These are phyloP conservation scores for Leptoclinus maculatus DNA, from an alignment of 2,797 vertebrate species.

Conservation along the genomic window DNA sequence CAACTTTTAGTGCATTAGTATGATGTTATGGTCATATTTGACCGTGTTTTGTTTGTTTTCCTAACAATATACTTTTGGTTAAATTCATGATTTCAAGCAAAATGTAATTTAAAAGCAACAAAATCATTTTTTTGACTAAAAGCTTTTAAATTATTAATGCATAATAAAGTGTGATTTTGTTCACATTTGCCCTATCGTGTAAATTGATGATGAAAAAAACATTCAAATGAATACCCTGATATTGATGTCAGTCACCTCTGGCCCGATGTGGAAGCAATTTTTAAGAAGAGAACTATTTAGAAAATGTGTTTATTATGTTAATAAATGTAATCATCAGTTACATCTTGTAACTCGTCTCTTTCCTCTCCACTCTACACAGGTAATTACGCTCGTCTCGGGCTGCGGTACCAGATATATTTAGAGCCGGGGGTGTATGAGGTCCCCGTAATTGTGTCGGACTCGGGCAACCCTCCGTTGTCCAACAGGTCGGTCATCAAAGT, in stretches of 20 bases:
- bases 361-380: conserved; percentile 74
- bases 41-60: too few species aligned
- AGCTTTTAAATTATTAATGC: background rate
- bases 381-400: conserved; percentile 90
- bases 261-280: background rate
- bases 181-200: background rate
- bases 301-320: background rate
- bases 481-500: conserved; percentile 93
- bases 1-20: background rate
- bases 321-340: background rate
- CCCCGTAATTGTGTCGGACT: conserved; percentile 92
- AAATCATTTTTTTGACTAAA: background rate
- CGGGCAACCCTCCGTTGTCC: conserved; percentile 93
- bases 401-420: conserved; percentile 89
- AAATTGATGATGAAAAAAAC: conserved; percentile 2
- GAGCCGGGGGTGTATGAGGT: conserved; percentile 94
- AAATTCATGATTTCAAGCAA: background rate
- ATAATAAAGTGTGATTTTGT: background rate
- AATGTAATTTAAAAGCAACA: background rate
- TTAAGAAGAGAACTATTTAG: background rate
- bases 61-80: background rate
- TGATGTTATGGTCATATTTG: background rate
- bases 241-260: background rate
- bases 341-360: background rate
- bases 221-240: background rate